Evolutionary conservation across 2,888 invertebrate genomes (phyloP), one percentile per base, ranked within the genome.

Genomic region (Heliconius charithonia): DNA sequence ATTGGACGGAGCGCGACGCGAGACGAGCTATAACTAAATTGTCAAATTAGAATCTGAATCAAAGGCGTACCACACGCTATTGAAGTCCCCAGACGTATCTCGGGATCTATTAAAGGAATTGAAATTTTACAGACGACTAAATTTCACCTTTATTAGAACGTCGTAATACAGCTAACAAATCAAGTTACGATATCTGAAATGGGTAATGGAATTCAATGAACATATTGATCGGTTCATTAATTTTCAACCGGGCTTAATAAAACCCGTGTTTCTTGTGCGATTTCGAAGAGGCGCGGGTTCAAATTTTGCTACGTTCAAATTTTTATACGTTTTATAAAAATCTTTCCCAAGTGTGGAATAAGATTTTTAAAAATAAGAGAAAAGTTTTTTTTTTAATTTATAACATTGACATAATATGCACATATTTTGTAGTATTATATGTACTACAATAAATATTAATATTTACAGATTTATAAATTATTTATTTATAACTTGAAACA

Each of bases 21-120:
- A 89, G 87, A 89, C 87, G 86, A 87, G 86, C 86, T 86, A 84
- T 87, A 87, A 93, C 94, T 93, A 88, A 92, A 92, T 91, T 89
- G 91, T 90, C 90, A 90, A 89, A 90, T 89, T 87, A 89, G 86
- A 87, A 83, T 86, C 89, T 89, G 91, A 89, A 90, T 91, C 89
- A 88, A 90, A 89, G 84, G 41, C 85, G 86, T 83, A 82, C 85
- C 87, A 86, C 87, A 84, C 83, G 88, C 85, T 86, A 88, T 89
- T 89, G 89, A 88, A 89, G 89, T 90, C 85, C 85, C 84, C 86
- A 90, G 91, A 91, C 90, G 89, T 85, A 82, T 83, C 85, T 82
- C 81, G 81, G 81, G 80, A 77, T 75, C 63, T 65, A 76, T 77
- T 29, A 22, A 77, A 75, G 45, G 71, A 77, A 80, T 72, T 78